Evolutionary conservation across 2,888 invertebrate genomes (phyloP), one percentile per base, ranked within the genome.

Genomic region (Drosophila algonquin): DNA sequence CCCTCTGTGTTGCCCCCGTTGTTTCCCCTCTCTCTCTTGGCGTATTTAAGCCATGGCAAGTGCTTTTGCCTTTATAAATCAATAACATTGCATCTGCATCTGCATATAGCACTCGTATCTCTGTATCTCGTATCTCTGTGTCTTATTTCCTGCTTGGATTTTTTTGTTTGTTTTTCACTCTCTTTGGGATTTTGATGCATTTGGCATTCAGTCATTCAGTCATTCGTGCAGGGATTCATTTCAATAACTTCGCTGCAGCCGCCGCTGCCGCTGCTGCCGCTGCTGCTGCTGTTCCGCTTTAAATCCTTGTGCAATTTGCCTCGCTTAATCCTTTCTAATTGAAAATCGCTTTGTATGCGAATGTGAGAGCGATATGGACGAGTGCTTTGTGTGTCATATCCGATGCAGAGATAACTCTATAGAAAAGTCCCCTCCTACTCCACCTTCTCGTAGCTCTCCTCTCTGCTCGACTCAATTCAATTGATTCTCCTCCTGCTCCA

Each of bases 241-340:
- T 84, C 81, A 81, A 81, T 87, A 84, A 84, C 85, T 89, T 77
- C 61, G 62, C 71, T 55, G 61, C 59, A 2, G 12, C 14, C 2
- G 5, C 24, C 4, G 24, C 24, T 24, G 24, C 21, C 21, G 0
- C 14, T 40, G 9, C 32, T 40, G 14, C n/a, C 2, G 10, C 9
- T 2, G 32, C 32, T 32, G 32, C 14, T 40, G 14, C n/a, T n/a
- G 2, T 59, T 76, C 73, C 76, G 83, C 76, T 85, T 89, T 85
- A 89, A 85, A 75, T 85, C 85, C 87, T 84, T 79, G 75, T 76
- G 74, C 84, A 79, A 81, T 79, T 88, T 75, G 76, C 63, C 73
- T 72, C 67, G 77, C 81, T 81, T 89, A 89, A 85, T 85, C 89
- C 85, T 73, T 81, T 87, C 82, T 85, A 85, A 85, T 85, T 85